Conservation (phyloP, 2,888 invertebrate genomes). For the Amiota mariae region DNA sequence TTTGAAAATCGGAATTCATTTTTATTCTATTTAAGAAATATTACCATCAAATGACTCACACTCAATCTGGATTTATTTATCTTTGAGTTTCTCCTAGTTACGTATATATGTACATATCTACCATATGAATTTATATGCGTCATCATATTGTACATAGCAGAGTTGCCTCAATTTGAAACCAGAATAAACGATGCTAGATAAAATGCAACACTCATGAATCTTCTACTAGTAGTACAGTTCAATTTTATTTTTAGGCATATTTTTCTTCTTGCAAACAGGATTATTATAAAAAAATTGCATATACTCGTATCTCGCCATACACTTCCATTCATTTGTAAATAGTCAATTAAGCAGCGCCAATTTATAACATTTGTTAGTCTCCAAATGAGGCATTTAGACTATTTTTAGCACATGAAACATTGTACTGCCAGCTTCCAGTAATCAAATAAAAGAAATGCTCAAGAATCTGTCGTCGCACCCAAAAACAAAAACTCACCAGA, state of each 20-base stretch:
- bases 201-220: slow-evolving; percentile 2
- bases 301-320: background rate
- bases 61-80: no score
- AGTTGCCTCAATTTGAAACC: no score
- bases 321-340: background rate
- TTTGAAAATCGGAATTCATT: no score
- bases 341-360: slow-evolving; percentile 4
- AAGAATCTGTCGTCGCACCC: no score
- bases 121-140: background rate
- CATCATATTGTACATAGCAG: background rate
- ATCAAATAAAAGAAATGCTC: background rate
- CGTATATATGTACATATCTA: no score
- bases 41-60: no score
- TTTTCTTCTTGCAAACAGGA: slow-evolving; percentile 15
- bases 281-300: slow-evolving; percentile 2
- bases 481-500: background rate
- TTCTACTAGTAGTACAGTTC: background rate
- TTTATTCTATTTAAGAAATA: no score
- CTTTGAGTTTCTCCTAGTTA: no score
- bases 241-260: slow-evolving; percentile 8
- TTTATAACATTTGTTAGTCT: slow-evolving; percentile 1
- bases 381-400: background rate
- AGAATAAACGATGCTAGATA: background rate
- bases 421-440: slow-evolving; percentile 1
- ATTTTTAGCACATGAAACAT: slow-evolving; percentile 8